A percentile compares a stretch with the other conserved stretches of the same genome.
These are phyloP conservation scores for Pardalotus punctatus DNA, from an alignment of 2,113 vertebrate genomes.

Conservation along the genomic window DNA sequence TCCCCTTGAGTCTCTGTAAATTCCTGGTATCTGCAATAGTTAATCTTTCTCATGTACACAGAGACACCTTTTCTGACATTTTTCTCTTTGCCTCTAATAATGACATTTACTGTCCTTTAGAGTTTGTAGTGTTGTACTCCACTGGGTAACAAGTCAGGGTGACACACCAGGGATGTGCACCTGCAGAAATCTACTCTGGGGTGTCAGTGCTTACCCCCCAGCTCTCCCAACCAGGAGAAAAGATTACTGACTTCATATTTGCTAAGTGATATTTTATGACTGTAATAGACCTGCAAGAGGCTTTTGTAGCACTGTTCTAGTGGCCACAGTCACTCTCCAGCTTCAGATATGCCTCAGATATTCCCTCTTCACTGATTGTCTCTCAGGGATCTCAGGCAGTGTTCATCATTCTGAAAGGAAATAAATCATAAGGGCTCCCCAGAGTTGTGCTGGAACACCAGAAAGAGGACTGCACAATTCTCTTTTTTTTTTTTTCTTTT, in stretches of 20 bases:
- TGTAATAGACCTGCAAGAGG: background rate
- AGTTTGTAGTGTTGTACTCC: background rate
- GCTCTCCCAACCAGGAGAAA: background rate
- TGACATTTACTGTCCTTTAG: background rate
- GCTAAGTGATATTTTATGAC: background rate
- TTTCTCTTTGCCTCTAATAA: background rate
- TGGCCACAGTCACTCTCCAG: background rate
- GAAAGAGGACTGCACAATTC: background rate
- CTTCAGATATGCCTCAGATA: background rate
- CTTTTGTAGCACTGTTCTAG: background rate
- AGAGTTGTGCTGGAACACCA: background rate
- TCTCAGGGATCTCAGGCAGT: too few species aligned
- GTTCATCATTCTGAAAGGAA: background rate
- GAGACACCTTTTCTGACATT: background rate
- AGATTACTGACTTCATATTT: background rate
- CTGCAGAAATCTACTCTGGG: background rate
- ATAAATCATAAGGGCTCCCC: background rate
- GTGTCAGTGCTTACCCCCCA: background rate
- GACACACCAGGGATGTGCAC: background rate
- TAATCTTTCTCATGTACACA: background rate
- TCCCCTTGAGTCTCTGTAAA: background rate
- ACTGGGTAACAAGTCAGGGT: background rate
- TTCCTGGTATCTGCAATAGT: background rate
- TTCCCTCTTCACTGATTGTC: background rate
- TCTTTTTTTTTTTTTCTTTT: rapidly evolving